Evolutionary conservation across 2,797 vertebrate genomes (phyloP).

Genomic region (Danio kyathit): DNA sequence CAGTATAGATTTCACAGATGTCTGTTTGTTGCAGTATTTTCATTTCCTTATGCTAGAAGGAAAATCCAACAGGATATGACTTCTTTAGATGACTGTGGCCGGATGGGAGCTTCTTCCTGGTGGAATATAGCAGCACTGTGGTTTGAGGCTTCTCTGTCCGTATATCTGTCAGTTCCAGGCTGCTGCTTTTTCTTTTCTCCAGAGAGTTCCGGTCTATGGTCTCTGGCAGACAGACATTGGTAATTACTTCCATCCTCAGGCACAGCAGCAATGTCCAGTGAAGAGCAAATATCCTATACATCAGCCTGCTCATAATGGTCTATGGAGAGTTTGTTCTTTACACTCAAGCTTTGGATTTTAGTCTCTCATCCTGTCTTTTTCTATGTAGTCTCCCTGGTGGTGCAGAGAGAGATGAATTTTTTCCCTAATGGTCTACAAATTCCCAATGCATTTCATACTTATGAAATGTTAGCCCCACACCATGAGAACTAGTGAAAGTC

Average conservation of each 20-base stretch:
- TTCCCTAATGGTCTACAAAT: not conserved
- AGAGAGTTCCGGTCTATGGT: constrained; percentile 32
- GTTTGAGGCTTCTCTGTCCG: constrained; percentile 39
- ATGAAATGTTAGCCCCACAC: too few relatives aligned
- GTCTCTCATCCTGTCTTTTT: not conserved
- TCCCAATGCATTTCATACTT: not conserved
- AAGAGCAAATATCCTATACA: constrained; percentile 6
- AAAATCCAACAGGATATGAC: constrained; percentile 14
- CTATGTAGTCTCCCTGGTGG: not conserved
- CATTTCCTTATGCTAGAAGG: constrained; percentile 7
- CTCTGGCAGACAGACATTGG: constrained; percentile 38
- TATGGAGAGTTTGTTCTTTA: not conserved
- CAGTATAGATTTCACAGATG: constrained; percentile 43
- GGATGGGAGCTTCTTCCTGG: not conserved
- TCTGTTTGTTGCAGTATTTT: constrained; percentile 6
- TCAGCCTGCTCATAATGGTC: not conserved
- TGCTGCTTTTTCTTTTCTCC: constrained; percentile 33
- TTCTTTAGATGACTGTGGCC: constrained; percentile 28
- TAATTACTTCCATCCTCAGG: constrained; percentile 59
- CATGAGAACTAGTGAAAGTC: not conserved
- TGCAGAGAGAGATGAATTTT: not conserved
- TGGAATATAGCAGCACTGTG: constrained; percentile 25
- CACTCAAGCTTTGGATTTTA: not conserved
- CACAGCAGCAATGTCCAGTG: constrained; percentile 18
- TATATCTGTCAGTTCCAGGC: constrained; percentile 40